Evolutionary conservation across 2,113 vertebrate species (phyloP).

Genomic region (Beaufortia kweichowensis): DNA sequence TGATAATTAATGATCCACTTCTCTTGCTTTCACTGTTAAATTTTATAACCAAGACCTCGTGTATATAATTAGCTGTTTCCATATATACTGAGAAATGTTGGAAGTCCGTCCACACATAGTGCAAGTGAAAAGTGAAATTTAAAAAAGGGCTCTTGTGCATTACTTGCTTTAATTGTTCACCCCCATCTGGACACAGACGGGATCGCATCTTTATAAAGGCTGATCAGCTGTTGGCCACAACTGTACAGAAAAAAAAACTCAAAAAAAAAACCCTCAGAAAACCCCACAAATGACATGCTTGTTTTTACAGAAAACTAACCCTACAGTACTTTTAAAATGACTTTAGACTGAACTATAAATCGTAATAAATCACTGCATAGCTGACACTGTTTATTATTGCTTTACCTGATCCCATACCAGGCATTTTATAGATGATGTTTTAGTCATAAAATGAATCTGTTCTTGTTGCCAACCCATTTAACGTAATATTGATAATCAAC

Average conservation of each 20-base stretch:
- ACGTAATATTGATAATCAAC: background rate
- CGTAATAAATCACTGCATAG: too few relatives aligned
- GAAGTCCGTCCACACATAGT: background rate
- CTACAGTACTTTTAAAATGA: background rate
- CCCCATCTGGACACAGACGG: constrained; percentile 10
- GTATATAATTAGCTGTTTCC: too few relatives aligned
- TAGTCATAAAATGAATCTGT: too few relatives aligned
- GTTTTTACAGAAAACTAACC: too few relatives aligned
- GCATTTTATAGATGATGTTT: too few relatives aligned
- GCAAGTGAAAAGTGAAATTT: background rate
- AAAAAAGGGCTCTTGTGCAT: background rate
- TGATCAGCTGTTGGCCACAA: background rate
- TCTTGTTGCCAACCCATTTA: background rate
- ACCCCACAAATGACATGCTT: too few relatives aligned
- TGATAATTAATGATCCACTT: too few relatives aligned
- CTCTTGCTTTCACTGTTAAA: too few relatives aligned
- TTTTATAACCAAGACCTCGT: background rate
- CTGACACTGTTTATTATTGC: too few relatives aligned
- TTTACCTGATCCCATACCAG: too few relatives aligned
- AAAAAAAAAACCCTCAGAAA: background rate
- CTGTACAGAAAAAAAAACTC: background rate
- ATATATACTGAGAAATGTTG: background rate
- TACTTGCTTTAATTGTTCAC: constrained; percentile 8
- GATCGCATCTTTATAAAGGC: background rate
- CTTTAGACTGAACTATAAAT: background rate